phyloP scores from a whole-genome alignment of 2,888 invertebrate species.

The Sussaba pulchella region DNA sequence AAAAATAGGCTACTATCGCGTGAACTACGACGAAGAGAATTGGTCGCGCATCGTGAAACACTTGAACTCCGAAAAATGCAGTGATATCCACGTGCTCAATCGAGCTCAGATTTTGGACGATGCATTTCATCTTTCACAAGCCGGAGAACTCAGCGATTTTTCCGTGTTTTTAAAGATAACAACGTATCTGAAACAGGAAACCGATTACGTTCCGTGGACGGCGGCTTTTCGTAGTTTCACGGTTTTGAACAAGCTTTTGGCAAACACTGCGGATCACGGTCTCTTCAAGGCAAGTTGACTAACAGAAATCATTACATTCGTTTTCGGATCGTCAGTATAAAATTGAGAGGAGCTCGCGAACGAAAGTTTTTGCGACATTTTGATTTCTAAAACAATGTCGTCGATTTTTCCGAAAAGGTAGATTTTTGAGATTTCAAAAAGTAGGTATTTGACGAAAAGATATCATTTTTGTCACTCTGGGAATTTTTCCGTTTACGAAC shows the following conservation, averaged over 20 bases:
- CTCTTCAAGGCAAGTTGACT: constrained; percentile 59
- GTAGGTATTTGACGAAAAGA: too few species aligned
- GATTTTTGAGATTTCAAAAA: too few species aligned
- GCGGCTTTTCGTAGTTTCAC: constrained; percentile 86
- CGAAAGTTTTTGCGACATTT: too few species aligned
- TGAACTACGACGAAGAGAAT: constrained; percentile 82
- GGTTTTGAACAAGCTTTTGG: constrained; percentile 80
- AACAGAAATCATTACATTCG: too few species aligned
- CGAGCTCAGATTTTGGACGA: constrained; percentile 86
- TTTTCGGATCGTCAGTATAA: too few species aligned
- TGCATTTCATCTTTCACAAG: constrained; percentile 82
- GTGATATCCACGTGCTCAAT: constrained; percentile 83
- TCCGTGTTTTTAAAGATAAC: constrained; percentile 84
- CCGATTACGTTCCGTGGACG: constrained; percentile 89
- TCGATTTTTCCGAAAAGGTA: too few species aligned
- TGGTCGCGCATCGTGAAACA: constrained; percentile 80
- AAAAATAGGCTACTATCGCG: constrained; percentile 80
- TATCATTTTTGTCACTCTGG: too few species aligned
- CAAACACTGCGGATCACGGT: constrained; percentile 87
- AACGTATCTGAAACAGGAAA: constrained; percentile 86
- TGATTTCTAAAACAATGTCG: too few species aligned
- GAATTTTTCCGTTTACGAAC: too few species aligned
- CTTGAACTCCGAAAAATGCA: constrained; percentile 50
- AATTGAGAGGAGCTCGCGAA: background rate
- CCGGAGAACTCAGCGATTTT: constrained; percentile 84